Evolutionary conservation across 2,888 invertebrate genomes (phyloP), one percentile per base, ranked within the genome.

Genomic region (Acleris holmiana): DNA sequence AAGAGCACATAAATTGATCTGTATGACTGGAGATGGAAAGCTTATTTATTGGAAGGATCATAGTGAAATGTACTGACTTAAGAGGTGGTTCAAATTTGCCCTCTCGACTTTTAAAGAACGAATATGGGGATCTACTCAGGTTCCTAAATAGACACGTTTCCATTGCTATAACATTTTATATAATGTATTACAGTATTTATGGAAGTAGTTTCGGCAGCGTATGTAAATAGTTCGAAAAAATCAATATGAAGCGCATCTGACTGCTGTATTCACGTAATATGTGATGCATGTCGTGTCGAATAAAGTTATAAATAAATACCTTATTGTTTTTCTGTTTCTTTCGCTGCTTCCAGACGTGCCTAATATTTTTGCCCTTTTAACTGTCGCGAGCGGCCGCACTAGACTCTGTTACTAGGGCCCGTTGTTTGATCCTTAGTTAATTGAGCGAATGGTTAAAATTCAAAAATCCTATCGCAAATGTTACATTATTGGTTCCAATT

Each of bases 1-100:
- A 93, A 95, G 79, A 84, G 67, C 73, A 74, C 70, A 67, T 85
- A 83, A 73, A 66, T 56, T n/a, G 21, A 58, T 19, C 47, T 29
- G 56, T 63, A 41, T 29, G 61, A 25, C 48, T 18, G 35, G 53
- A 54, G 40, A 35, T 48, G 61, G 15, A 23, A 49, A 48, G 19
- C 47, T 49, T 61, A 68, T 55, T 53, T 67, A 67, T 59, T 58
- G 49, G 55, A 60, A 47, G 10, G 40, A 47, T 46, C 44, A 44
- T 55, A 50, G 55, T 25, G 44, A 46, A 56, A 40, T 35, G 55
- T 55, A 50, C 59, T 60, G 35, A 44, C 2, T 41, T 44, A 44
- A 6, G 4, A n/a, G n/a, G 17, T 44, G 6, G n/a, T 41, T 41
- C 40, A 13, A 5, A 41, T n/a, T 44, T 44, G 44, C 17, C n/a